Conservation (phyloP, 2,113 vertebrate species). For the Elephantulus edwardii region DNA sequence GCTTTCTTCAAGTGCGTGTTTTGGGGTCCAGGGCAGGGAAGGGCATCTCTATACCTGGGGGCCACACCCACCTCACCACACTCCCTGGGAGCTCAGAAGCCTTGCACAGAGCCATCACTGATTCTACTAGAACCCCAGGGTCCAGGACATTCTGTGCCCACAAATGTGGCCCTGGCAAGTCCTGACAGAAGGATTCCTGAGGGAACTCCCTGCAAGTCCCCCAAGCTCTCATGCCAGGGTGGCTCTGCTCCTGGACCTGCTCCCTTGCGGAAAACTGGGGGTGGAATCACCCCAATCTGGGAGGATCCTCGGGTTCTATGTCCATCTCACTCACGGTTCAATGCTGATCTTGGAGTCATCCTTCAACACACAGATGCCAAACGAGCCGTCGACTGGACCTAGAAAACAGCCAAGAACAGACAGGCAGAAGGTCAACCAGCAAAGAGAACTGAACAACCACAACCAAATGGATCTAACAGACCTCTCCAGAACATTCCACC, state of each 20-base stretch:
- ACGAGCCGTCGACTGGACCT: constrained; percentile 73
- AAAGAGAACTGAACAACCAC: not conserved
- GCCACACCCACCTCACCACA: not conserved
- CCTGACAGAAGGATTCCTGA: not conserved
- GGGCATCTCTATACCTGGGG: not conserved
- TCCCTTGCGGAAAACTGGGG: too few species aligned
- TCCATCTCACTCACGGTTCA: constrained; percentile 81
- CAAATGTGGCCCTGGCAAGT: not conserved
- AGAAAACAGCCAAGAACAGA: constrained; percentile 25
- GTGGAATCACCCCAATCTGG: not conserved
- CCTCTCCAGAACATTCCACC: too few species aligned
- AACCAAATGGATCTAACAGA: not conserved
- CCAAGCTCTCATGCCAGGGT: not conserved
- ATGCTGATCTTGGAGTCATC: constrained; percentile 81
- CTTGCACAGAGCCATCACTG: too few species aligned
- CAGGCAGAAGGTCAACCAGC: not conserved
- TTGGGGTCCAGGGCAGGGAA: not conserved
- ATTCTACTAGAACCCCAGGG: not conserved
- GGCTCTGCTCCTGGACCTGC: too few species aligned
- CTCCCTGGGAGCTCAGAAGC: accelerated
- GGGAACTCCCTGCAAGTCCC: not conserved
- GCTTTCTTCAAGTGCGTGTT: not conserved
- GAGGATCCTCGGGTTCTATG: not conserved
- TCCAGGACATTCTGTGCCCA: not conserved
- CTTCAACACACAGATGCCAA: constrained; percentile 76